Conservation (phyloP, 2,888 invertebrate genomes). For the Nephrotoma guestfalica region DNA sequence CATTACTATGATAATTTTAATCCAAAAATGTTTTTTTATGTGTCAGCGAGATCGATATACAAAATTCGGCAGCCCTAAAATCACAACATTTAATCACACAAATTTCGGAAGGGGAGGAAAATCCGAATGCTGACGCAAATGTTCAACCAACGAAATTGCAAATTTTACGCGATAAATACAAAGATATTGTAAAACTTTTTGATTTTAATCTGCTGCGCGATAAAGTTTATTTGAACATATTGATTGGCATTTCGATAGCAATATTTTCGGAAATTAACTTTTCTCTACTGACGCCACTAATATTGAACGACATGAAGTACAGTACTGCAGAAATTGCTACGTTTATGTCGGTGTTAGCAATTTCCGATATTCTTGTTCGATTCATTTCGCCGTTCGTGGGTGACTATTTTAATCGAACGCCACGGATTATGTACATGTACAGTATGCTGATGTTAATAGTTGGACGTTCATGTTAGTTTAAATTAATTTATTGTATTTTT, state of each 20-base stretch:
- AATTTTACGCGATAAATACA: not conserved
- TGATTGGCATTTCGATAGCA: slow-evolving; percentile 50
- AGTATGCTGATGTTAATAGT: slow-evolving; percentile 43
- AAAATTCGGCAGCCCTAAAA: not conserved
- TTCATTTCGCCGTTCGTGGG: slow-evolving; percentile 50
- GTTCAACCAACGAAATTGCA: not conserved
- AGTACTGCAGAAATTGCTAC: slow-evolving; percentile 42
- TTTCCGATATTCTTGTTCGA: slow-evolving; percentile 40
- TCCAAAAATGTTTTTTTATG: not conserved
- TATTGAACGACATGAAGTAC: slow-evolving; percentile 46
- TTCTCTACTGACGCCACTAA: slow-evolving; percentile 48
- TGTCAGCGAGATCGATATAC: not conserved
- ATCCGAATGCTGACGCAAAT: not conserved
- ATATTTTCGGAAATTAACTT: slow-evolving; percentile 56
- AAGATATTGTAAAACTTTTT: slow-evolving; percentile 24
- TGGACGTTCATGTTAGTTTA: slow-evolving; percentile 45
- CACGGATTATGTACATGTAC: slow-evolving; percentile 47
- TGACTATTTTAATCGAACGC: slow-evolving; percentile 43
- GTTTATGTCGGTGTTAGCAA: slow-evolving; percentile 31
- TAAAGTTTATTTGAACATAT: slow-evolving; percentile 49
- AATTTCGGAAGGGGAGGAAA: not conserved
- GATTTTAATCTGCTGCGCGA: slow-evolving; percentile 51
- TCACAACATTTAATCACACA: not conserved
- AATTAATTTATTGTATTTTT: not conserved
- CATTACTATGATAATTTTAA: not conserved